Conservation (phyloP, 2,113 vertebrate genomes). For the Aegithalos caudatus region DNA sequence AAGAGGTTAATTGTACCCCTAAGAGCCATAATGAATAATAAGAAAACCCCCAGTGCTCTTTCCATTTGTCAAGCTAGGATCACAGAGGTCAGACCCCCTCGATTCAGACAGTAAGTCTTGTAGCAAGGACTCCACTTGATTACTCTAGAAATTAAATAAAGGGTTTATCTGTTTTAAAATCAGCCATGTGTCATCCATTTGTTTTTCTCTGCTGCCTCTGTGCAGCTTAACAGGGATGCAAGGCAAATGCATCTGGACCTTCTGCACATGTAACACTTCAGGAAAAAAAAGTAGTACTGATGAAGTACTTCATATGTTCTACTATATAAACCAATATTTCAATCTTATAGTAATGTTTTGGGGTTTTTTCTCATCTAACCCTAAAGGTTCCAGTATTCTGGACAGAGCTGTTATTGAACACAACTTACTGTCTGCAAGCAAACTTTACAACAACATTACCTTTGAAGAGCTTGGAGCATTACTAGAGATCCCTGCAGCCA, state of each 20-base stretch:
- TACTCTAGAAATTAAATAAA: neutral
- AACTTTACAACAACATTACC: constrained; percentile 99
- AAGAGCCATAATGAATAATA: neutral
- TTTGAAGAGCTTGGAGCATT: constrained; percentile 97
- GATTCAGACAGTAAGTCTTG: neutral
- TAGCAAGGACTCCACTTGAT: neutral
- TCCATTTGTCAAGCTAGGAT: neutral
- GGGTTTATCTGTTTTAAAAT: neutral
- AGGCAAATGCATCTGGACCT: neutral
- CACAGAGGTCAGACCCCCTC: neutral
- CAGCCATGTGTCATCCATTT: neutral
- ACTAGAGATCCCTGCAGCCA: constrained; percentile 97
- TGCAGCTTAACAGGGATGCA: accelerated
- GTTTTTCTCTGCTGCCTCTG: neutral
- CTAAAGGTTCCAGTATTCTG: constrained; percentile 93
- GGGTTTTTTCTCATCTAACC: neutral
- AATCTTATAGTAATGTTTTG: neutral
- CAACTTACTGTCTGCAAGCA: constrained; percentile 96
- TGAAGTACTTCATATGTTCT: neutral
- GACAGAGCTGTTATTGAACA: constrained; percentile 99
- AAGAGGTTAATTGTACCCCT: neutral
- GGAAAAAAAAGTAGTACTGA: neutral
- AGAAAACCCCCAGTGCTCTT: neutral
- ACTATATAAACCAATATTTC: neutral
- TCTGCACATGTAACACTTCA: neutral